A percentile compares a stretch with the other conserved stretches of the same genome.
These are phyloP conservation scores for Oreotrochilus melanogaster DNA, from an alignment of 2,113 vertebrate genomes.

Conservation along the genomic window DNA sequence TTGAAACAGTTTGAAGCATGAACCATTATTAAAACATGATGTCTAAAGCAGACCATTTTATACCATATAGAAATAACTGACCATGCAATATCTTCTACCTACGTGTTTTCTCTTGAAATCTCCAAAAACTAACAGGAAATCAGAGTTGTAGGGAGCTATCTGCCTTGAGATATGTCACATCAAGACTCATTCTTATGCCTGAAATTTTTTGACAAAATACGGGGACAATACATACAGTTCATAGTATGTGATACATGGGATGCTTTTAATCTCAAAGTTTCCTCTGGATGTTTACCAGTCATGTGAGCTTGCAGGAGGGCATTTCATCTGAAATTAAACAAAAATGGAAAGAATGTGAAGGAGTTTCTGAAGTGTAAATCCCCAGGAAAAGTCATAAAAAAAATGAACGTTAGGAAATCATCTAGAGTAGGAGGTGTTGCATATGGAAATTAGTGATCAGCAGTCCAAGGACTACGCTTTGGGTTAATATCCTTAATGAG, in stretches of 20 bases:
- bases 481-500: not conserved
- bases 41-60: not conserved
- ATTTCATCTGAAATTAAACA: not conserved
- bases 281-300: not conserved
- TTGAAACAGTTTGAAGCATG: not conserved
- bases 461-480: not conserved
- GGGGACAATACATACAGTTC: not conserved
- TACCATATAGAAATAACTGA: not conserved
- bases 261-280: not conserved
- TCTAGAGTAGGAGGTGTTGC: not conserved
- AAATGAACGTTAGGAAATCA: not conserved
- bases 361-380: not conserved
- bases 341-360: not conserved
- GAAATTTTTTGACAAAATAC: conserved; percentile 9
- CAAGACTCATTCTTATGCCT: not conserved
- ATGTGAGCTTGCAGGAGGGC: not conserved
- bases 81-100: not conserved
- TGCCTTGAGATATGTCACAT: not conserved
- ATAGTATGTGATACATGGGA: not conserved
- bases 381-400: not conserved
- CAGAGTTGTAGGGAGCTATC: not conserved
- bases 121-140: conserved; percentile 13
- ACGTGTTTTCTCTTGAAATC: not conserved
- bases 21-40: not conserved
- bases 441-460: not conserved